Evolutionary conservation across 2,888 invertebrate species (phyloP), one percentile per base, ranked within the genome.

Genomic region (Neria commutata): DNA sequence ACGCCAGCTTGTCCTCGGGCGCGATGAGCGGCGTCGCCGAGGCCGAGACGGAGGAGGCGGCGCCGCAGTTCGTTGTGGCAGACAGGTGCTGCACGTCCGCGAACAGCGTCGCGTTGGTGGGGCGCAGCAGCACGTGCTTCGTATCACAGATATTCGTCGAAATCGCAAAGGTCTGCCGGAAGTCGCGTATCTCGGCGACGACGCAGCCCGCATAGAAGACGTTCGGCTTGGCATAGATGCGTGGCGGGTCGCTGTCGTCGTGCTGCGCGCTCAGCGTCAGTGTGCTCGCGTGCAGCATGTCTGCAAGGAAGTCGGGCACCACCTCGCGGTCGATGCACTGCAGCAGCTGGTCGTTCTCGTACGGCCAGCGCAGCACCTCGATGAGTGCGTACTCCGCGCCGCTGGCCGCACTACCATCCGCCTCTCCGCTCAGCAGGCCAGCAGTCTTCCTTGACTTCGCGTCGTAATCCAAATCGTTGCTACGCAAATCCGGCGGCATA

Each of bases 181-280:
- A 93, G 83, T 96, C 95, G 74, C 94, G 87, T 72, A 96, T 88
- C 85, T 95, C 93, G 70, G 91, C 92, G 78, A 95, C 91, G 65
- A 96, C 90, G 84, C 95, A 94, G 63, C 95, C 95, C 70, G 90
- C 92, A 81, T 95, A 94, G 83, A 94, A 92, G 61, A 96, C 85
- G 81, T 91, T 91, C 53, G 92, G 91, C 57, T 77, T 77, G 21
- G 73, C 73, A 56, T 71, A 75, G 19, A 74, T 70, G 29, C 75
- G 73, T 46, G 77, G 67, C 6, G 72, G 67, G 51, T 73, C 75
- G 60, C 69, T 75, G n/a, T 73, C 73, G 51, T 76, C 76, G 56
- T 69, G 68, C 3, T 70, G 63, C 10, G 71, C 66, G 49, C 67
- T 73, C 42, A 76, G 50, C 45, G 75, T 75, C 47, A 77, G 67